Evolutionary conservation across 2,113 vertebrate species (phyloP), one percentile per base, ranked within the genome.

Genomic region (Myodes glareolus): DNA sequence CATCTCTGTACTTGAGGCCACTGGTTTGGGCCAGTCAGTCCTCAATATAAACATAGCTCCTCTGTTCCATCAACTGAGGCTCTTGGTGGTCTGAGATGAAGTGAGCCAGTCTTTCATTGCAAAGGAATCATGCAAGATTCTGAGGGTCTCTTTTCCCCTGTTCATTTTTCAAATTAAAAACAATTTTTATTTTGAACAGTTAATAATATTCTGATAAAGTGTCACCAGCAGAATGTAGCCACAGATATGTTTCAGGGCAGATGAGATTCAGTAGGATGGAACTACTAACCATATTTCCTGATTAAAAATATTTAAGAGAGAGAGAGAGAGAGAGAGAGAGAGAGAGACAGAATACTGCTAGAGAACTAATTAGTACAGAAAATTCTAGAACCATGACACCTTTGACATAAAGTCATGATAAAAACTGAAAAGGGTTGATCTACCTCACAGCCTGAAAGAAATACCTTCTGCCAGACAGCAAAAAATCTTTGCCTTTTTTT

Each of bases 111-210:
- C 63, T 67, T 29, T 75, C 33, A 50, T 55, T 92, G 55, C 78
- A 88, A 78, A n/a, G 11, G 21, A 76, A 45, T 39, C 19, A 58
- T n/a, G 19, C 1, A 14, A 81, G 67, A 58, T 36, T 58, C 58
- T 50, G 2, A 42, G 36, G 4, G 7, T 36, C 33, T 42, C 7
- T 91, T 29, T 82, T 65, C 65, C 76, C 52, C 19, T 68, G 7
- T 68, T 88, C 33, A 0, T 67, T 78, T 73, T 84, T 93, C 82
- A 68, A 90, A 61, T 77, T 92, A 17, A 89, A 92, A 96, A 63
- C 11, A 36, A 29, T 52, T n/a, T 42, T 80, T 65, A 82, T 52
- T 91, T 89, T 92, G 33, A 92, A 63, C 14, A 77, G 14, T 55
- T 86, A 47, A 73, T 52, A 61, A 80, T 14, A 76, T 47, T 65